A percentile compares a stretch with the other conserved stretches of the same genome.
Evolutionary conservation across 2,113 vertebrate species (phyloP).

Genomic region (Malurus alboscapulatus): DNA sequence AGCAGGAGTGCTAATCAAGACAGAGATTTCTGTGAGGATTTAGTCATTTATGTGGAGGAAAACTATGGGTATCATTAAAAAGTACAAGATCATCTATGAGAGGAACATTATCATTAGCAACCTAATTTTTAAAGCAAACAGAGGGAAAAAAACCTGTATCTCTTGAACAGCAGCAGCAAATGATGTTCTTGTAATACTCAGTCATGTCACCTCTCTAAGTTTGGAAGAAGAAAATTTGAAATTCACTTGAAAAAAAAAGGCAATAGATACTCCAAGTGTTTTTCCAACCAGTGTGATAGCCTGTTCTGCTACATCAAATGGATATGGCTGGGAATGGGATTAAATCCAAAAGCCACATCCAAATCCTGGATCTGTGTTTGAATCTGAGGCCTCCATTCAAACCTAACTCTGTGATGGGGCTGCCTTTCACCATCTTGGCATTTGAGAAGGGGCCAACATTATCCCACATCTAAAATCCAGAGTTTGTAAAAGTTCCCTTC

Average conservation of each 20-base stretch:
- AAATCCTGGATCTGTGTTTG: constrained; percentile 7
- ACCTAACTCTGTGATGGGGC: background rate
- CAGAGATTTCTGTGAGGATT: constrained; percentile 81
- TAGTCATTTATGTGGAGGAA: constrained; percentile 82
- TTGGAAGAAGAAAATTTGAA: constrained; percentile 12
- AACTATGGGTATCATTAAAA: constrained; percentile 82
- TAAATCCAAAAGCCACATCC: constrained; percentile 2
- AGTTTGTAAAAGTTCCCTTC: background rate
- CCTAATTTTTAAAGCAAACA: constrained; percentile 79
- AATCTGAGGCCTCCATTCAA: constrained; percentile 1
- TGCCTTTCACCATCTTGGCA: background rate
- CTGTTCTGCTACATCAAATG: constrained; percentile 17
- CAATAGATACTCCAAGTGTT: background rate
- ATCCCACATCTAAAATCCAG: background rate
- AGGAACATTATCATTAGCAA: constrained; percentile 78
- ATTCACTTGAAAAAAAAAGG: constrained; percentile 1
- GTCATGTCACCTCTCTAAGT: constrained; percentile 32
- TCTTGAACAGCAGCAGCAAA: constrained; percentile 55
- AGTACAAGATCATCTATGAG: constrained; percentile 81
- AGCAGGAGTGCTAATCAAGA: constrained; percentile 87
- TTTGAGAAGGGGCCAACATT: background rate
- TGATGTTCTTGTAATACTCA: constrained; percentile 23
- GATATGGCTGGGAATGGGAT: background rate
- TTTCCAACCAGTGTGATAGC: background rate
- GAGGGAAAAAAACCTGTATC: constrained; percentile 72